Evolutionary conservation across 2,888 invertebrate species (phyloP).

Genomic region (Heterodera filipjevi): DNA sequence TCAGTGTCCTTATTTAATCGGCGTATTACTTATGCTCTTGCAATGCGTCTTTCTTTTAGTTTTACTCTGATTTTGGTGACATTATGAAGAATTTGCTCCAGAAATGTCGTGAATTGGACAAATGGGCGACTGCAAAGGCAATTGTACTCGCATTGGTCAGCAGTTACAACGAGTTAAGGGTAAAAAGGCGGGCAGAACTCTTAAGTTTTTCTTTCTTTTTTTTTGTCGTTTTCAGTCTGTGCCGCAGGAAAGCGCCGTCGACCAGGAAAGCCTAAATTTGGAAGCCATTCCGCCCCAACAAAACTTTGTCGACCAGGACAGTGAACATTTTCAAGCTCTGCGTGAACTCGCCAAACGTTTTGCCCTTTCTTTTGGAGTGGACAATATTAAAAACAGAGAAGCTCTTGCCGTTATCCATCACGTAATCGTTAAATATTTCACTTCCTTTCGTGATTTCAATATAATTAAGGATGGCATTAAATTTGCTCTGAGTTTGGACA

Average conservation of each 20-base stretch:
- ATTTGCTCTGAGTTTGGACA: conserved; percentile 78
- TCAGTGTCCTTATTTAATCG: conserved; percentile 67
- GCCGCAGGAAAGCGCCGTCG: neutral
- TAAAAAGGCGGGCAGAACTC: conserved; percentile 6
- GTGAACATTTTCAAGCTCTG: conserved; percentile 55
- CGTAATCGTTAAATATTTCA: neutral
- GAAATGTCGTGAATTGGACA: conserved; percentile 95
- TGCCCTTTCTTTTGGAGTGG: conserved; percentile 92
- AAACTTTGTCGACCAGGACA: conserved; percentile 49
- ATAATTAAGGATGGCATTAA: conserved; percentile 66
- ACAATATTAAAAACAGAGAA: conserved; percentile 80
- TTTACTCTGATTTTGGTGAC: conserved; percentile 96
- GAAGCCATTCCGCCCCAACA: neutral
- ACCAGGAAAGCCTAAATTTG: neutral
- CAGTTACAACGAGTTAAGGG: conserved; percentile 77
- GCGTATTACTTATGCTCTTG: too few relatives aligned
- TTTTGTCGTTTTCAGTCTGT: neutral
- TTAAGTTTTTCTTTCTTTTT: neutral
- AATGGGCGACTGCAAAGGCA: conserved; percentile 90
- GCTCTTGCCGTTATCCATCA: conserved; percentile 55
- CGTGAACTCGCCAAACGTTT: conserved; percentile 93
- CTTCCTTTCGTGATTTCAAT: neutral
- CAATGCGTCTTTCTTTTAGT: too few relatives aligned
- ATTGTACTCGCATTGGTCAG: conserved; percentile 88
- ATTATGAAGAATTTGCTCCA: conserved; percentile 95